Evolutionary conservation across 64 coral and sea anemone genomes (phyloP), one percentile per base, ranked within the genome.

Genomic region (Porites lutea): DNA sequence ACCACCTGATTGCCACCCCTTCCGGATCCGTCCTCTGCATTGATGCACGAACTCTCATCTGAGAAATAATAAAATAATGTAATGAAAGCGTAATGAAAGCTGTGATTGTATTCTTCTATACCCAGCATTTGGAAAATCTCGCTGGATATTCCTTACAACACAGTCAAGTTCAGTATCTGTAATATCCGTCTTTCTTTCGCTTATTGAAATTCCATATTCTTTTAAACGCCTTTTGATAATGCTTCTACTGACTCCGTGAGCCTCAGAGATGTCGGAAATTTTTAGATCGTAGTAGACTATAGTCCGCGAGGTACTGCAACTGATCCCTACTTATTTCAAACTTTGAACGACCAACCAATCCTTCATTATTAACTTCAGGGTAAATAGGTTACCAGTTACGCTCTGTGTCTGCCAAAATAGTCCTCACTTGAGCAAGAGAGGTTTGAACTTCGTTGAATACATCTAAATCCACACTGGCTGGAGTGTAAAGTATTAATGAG

Each of bases 281-380:
- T 61, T 21, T 8, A 95, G 51, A 45, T 86, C 82, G 78, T 37
- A 37, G 27, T 37, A 37, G 27, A 37, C 27, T 37, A 37, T 90
- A 74, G 22, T 90, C 72, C 3, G 87, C 16, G 3, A 95, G 23
- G 68, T 95, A 90, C 20, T 95, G 58, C 14, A 95, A 44, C 63
- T 95, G 88, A 3, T 91, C 75, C 15, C 14, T 70, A 49, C 69
- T 47, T 47, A 87, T 90, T 46, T 95, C 88, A 95, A 72, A 95
- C 51, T 72, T 95, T 21, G 62, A 60, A 27, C 88, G 78, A 52
- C 88, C 93, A 52, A 57, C 20, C 54, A 44, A 65, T 46, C 90
- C 79, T 67, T 65, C 16, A 84, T 5, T 27, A 68, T 16, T 87
- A 87, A 70, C 83, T 53, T 65, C 77, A 87, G 50, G 19, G 63